Conservation (phyloP, 2,113 vertebrate genomes). For the Platichthys flesus region DNA sequence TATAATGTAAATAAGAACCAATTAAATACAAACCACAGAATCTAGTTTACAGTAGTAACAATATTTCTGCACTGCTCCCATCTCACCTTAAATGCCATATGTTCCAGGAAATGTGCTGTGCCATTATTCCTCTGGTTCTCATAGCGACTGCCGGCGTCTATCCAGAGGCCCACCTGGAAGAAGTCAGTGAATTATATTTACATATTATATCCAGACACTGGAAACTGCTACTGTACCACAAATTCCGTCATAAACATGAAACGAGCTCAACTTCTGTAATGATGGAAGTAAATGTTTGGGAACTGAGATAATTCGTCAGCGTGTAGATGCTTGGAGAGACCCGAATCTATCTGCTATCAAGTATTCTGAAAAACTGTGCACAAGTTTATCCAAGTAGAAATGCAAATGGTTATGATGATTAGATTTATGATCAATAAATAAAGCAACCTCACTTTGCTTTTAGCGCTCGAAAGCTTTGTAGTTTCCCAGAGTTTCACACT, state of each 20-base stretch:
- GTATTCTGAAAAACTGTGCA: no score
- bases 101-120: slow-evolving; percentile 97
- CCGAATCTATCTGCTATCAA: no score
- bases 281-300: not conserved
- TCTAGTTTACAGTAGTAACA: not conserved
- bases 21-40: not conserved
- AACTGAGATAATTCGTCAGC: not conserved
- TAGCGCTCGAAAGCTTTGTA: no score
- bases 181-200: not conserved
- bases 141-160: slow-evolving; percentile 97
- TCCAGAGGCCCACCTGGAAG: slow-evolving; percentile 97
- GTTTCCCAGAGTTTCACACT: no score
- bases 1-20: not conserved
- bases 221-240: not conserved
- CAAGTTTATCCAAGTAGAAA: no score
- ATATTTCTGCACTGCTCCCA: not conserved
- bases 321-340: no score
- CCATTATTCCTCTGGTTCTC: slow-evolving; percentile 98
- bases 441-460: no score
- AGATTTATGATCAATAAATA: no score
- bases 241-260: not conserved
- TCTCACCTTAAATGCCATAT: slow-evolving; percentile 98
- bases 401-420: no score
- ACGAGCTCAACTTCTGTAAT: not conserved
- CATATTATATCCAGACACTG: not conserved